These are phyloP conservation scores for Emydura subglobosa DNA, from an alignment of 2,113 vertebrate species.

Conservation along the genomic window DNA sequence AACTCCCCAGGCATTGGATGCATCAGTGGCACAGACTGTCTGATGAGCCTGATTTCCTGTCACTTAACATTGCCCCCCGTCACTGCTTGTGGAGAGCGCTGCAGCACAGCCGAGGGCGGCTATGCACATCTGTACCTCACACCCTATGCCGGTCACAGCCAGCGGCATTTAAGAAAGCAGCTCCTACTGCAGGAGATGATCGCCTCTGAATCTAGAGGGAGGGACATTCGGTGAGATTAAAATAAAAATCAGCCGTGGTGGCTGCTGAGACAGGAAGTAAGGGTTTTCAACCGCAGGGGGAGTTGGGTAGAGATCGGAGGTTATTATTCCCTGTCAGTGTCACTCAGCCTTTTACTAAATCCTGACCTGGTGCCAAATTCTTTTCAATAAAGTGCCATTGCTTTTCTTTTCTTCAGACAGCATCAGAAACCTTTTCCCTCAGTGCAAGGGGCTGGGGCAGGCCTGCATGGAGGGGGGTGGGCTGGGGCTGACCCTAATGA, in stretches of 20 bases:
- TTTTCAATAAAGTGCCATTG: neutral
- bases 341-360: neutral
- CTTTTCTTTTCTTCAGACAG: fast-evolving
- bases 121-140: fast-evolving
- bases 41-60: neutral
- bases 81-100: fast-evolving
- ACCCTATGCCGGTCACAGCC: conserved; percentile 8
- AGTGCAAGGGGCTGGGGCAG: neutral
- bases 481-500: no score
- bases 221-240: neutral
- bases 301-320: neutral
- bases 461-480: neutral
- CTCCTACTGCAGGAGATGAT: neutral
- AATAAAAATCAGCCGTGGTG: conserved; percentile 54
- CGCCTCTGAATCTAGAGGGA: conserved; percentile 5
- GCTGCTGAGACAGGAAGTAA: neutral
- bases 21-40: neutral
- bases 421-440: fast-evolving
- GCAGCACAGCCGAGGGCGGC: fast-evolving
- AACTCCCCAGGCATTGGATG: fast-evolving
- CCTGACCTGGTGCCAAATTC: fast-evolving
- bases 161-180: neutral
- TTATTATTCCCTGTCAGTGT: neutral
- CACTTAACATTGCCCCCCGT: neutral
- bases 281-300: neutral